Conservation (phyloP, 1,140 invertebrate genomes). For the Trichoplusia ni region DNA sequence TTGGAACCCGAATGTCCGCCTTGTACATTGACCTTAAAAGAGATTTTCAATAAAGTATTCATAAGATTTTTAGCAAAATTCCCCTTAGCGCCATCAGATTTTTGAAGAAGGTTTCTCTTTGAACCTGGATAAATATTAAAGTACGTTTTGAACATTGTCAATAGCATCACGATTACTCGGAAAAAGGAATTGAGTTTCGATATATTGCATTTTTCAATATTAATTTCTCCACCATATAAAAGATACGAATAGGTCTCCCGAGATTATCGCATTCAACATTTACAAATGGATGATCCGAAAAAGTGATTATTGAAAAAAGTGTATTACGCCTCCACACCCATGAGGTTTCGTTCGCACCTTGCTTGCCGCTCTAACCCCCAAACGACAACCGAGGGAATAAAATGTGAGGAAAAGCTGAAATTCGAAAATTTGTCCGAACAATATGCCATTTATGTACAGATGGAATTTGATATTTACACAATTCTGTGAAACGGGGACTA, state of each 20-base stretch:
- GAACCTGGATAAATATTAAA: not conserved
- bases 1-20: not conserved
- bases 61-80: not conserved
- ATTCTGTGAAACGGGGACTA: not conserved
- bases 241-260: not conserved
- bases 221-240: not conserved
- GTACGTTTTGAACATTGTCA: no score
- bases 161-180: no score
- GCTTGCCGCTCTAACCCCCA: not conserved
- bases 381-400: slow-evolving; percentile 14
- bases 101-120: not conserved
- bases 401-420: not conserved
- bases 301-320: slow-evolving; percentile 25
- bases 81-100: not conserved
- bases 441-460: not conserved
- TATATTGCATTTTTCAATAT: no score
- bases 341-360: not conserved
- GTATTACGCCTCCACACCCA: not conserved
- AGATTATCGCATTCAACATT: slow-evolving; percentile 6
- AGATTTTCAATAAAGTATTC: slow-evolving; percentile 1
- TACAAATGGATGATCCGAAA: slow-evolving; percentile 12
- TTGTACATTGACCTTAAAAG: no score
- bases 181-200: no score
- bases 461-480: slow-evolving; percentile 4
- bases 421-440: not conserved